Base-by-base conservation (phyloP, 2,888 invertebrate genomes). In the Cryptocheilus praepositus region DNA sequence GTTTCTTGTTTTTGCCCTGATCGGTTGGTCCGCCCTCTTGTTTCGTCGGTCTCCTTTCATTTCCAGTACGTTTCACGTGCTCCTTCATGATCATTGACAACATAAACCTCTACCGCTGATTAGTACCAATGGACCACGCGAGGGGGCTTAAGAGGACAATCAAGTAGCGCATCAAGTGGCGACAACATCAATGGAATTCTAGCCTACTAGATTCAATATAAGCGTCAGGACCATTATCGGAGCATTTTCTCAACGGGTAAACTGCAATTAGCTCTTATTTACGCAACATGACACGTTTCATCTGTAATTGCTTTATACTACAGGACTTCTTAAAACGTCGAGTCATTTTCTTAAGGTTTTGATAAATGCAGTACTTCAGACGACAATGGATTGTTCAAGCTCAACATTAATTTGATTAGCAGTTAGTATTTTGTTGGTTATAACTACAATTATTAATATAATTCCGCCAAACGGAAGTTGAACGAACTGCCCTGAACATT, bases 1-100 rank as follows among this genome's bases (percentile, higher is more conserved):
- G 91, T 83, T 92, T 93, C 78, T 92, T 92, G 0, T 45, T 36
- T 2, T 13, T 54, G n/a, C 2, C 13, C 4, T 11, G 53, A 21
- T 18, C 54, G 13, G 21, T 18, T 36, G 3, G 36, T 36, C 13
- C 13, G 13, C 36, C 16, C 0, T 7, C 7, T 44, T 44, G 5
- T 36, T 51, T 0, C 19, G 11, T 0, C 16, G 51, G 1, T 22
- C n/a, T 1, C 49, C 28, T 13, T 57, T 11, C 36, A 8, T 18
- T 28, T 7, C 28, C 16, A 1, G 36, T 36, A 52, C 25, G 21
- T 8, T 64, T 60, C 22, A 21, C 46, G 2, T 19, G 52, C 13
- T 1, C 28, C 52, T 18, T 64, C 73, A 70, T 77, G 56, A 15
- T 70, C 45, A 51, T 57, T 69, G 57, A 67, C 36, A 11, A 11